phyloP scores from a whole-genome alignment of 2,888 invertebrate genomes.

The Didymodactylos carnosus region DNA sequence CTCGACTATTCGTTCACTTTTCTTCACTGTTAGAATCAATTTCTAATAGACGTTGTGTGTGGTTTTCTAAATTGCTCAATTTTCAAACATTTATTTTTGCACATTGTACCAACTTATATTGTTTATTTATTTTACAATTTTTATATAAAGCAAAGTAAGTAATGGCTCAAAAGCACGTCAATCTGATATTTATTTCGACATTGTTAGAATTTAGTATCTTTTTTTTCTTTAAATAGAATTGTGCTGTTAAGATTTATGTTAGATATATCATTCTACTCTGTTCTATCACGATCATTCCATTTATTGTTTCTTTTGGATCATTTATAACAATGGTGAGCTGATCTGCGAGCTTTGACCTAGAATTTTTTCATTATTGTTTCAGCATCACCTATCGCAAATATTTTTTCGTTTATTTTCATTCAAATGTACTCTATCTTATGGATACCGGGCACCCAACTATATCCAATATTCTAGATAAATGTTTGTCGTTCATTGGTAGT shows the following conservation, averaged over 20 bases:
- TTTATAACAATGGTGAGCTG: constrained; percentile 58
- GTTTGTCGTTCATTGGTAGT: constrained; percentile 26
- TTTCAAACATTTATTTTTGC: constrained; percentile 90
- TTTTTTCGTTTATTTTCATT: constrained; percentile 71
- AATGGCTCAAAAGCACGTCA: too few species aligned
- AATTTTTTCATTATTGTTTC: constrained; percentile 19
- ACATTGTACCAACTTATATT: constrained; percentile 76
- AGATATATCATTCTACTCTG: too few species aligned
- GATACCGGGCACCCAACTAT: constrained; percentile 98
- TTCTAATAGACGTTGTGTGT: constrained; percentile 38
- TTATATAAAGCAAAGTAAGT: constrained; percentile 38
- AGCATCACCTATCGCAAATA: constrained; percentile 42
- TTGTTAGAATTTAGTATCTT: too few species aligned
- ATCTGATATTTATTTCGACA: too few species aligned
- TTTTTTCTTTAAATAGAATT: too few species aligned
- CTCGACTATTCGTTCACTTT: neutral
- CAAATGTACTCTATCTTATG: constrained; percentile 80
- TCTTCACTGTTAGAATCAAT: constrained; percentile 42
- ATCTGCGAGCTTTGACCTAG: too few species aligned
- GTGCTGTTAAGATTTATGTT: too few species aligned
- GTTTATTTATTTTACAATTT: constrained; percentile 60
- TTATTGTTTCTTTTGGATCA: constrained; percentile 62
- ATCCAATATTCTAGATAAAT: constrained; percentile 69
- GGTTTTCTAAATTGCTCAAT: constrained; percentile 68
- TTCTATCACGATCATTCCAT: too few species aligned